Evolutionary conservation across 2,888 invertebrate genomes (phyloP).

Genomic region (Argyra leucocephala): DNA sequence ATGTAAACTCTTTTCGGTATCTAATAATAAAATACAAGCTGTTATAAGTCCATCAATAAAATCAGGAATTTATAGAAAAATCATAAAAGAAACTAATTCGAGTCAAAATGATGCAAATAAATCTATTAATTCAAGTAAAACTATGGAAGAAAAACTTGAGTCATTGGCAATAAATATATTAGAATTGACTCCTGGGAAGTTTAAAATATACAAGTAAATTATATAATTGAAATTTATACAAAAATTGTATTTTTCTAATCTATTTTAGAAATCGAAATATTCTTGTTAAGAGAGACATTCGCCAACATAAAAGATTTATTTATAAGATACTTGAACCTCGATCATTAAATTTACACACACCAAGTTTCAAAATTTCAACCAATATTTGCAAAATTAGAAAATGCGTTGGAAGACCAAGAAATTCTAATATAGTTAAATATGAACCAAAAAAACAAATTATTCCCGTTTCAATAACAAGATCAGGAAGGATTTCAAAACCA

Average conservation of each 20-base stretch:
- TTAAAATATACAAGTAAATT: neutral
- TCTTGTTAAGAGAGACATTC: slow-evolving; percentile 32
- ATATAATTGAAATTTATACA: slow-evolving; percentile 8
- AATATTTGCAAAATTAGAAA: slow-evolving; percentile 19
- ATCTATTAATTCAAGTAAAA: neutral
- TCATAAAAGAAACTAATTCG: neutral
- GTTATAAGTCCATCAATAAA: neutral
- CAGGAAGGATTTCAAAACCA: slow-evolving; percentile 4
- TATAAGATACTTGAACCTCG: slow-evolving; percentile 36
- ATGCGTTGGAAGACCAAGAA: slow-evolving; percentile 16
- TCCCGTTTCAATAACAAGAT: slow-evolving; percentile 8
- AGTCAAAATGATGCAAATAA: neutral
- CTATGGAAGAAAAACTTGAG: neutral
- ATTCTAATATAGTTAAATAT: slow-evolving; percentile 24
- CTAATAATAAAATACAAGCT: neutral
- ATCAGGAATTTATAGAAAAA: slow-evolving; percentile 7
- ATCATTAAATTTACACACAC: slow-evolving; percentile 28
- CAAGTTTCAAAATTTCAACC: neutral
- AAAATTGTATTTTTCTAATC: neutral
- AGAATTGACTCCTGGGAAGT: neutral
- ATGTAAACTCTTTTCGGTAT: neutral
- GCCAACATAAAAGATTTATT: slow-evolving; percentile 35
- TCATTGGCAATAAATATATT: neutral
- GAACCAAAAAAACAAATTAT: slow-evolving; percentile 28
- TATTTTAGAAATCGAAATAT: slow-evolving; percentile 34